Base-by-base conservation (phyloP, 1,140 invertebrate genomes). In the Bradysia coprophila region DNA sequence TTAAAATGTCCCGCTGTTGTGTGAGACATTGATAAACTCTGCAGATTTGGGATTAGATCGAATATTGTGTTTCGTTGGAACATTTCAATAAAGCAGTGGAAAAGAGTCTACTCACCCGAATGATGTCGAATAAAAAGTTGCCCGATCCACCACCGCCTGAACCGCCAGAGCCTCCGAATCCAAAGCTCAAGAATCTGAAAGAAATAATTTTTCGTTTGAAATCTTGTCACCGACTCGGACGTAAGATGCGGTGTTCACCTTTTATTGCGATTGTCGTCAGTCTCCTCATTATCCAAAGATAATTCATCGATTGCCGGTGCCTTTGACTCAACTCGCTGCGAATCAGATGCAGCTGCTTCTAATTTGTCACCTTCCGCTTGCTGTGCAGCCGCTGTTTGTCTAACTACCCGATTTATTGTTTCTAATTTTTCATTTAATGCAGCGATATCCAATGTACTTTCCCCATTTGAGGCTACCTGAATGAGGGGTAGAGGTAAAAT, bases 61-160 rank as follows among this genome's bases (percentile, higher is more conserved):
- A n/a, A n/a, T n/a, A n/a, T n/a, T n/a, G n/a, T n/a, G n/a, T n/a
- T n/a, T n/a, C n/a, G n/a, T n/a, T n/a, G n/a, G n/a, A n/a, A n/a
- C n/a, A n/a, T n/a, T n/a, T n/a, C n/a, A n/a, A n/a, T n/a, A n/a
- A n/a, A n/a, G n/a, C n/a, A n/a, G n/a, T n/a, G n/a, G n/a, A n/a
- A n/a, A n/a, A n/a, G n/a, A n/a, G n/a, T n/a, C n/a, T 45, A 68
- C 76, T 80, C 66, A 87, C 82, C 69, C 82, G 71, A 55, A 86
- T 80, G 49, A 85, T 78, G 61, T 88, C 83, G 63, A 86, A 85
- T 43, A 88, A 66, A 65, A 88, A 84, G 64, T 86, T 88, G 42
- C 83, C 83, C 9, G 81, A 84, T 24, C 81, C 82, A 40, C 75
- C 75, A 11, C 68, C 69, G 43, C 65, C 69, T 13, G 67, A 66